Evolutionary conservation across 2,888 invertebrate genomes (phyloP), one percentile per base, ranked within the genome.

Genomic region (Pollenia amentaria): DNA sequence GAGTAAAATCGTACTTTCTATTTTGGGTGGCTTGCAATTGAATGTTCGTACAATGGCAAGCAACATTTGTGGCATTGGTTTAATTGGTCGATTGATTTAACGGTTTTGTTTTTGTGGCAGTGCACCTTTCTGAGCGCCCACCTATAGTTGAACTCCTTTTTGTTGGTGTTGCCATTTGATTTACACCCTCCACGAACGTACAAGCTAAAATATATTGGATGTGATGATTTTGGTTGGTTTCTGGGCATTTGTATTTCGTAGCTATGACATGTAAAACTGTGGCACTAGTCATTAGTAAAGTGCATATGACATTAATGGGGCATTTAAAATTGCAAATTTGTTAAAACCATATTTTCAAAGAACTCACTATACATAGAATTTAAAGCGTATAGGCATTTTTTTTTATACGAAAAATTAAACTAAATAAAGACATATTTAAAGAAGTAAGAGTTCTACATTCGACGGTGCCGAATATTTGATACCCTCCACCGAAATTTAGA

Each of bases 81-180:
- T 76, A 64, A 65, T 84, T 70, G 70, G 80, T 85, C 80, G 76
- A 72, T 77, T 76, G 80, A 85, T 85, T 80, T 48, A 80, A 76
- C 64, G 64, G 75, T 60, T 79, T 76, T 70, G 75, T 64, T 57
- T 64, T 57, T 53, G 76, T 16, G 64, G 48, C n/a, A n/a, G 29
- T 53, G 10, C 57, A 70, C 75, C 70, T 76, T 69, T 85, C 44
- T 46, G 55, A 29, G 16, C 73, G 40, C 18, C 67, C 70, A 11
- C 16, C 65, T 51, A 72, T 48, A 57, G 18, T 62, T 48, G 3
- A 1, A 38, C 1, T 53, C 44, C 16, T 44, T 44, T 53, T 14
- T 65, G 53, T 53, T 76, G 64, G 14, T 14, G 8, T 76, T 14
- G 18, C 42, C 29, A 46, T 14, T 21, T 40, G 42, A 21, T 70